Percentiles rank a stretch among this genome's conserved stretches.
phyloP scores from a whole-genome alignment of 1,140 invertebrate genomes.

The Anastrepha obliqua region DNA sequence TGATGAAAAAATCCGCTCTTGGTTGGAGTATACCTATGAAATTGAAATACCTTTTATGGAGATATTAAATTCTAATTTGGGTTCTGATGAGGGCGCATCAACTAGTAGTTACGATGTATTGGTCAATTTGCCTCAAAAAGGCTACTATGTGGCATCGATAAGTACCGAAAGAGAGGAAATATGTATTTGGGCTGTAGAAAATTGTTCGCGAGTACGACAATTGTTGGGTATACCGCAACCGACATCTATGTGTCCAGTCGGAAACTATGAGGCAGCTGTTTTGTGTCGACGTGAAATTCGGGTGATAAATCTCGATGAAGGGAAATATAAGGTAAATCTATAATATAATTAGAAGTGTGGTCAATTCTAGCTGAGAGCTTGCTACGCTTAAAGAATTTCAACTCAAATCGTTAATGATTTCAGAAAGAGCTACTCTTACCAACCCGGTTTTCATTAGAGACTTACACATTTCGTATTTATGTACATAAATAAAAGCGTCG shows the following conservation, averaged over 20 bases:
- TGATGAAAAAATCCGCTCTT: conserved; percentile 67
- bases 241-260: conserved; percentile 81
- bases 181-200: conserved; percentile 85
- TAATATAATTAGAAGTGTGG: neutral
- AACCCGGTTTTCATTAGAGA: too few species aligned
- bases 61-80: conserved; percentile 66
- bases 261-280: conserved; percentile 84
- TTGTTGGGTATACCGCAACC: conserved; percentile 83
- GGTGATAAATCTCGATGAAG: conserved; percentile 86
- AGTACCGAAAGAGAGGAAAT: conserved; percentile 85
- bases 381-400: too few species aligned
- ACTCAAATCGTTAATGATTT: too few species aligned
- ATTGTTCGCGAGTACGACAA: conserved; percentile 80
- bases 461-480: too few species aligned
- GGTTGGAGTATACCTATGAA: conserved; percentile 69
- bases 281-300: conserved; percentile 87
- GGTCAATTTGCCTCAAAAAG: conserved; percentile 68
- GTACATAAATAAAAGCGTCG: too few species aligned
- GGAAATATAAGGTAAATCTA: conserved; percentile 74
- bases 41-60: conserved; percentile 70
- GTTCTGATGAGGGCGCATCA: conserved; percentile 56
- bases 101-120: conserved; percentile 65
- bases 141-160: conserved; percentile 82
- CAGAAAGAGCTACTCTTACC: too few species aligned
- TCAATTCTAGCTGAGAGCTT: too few species aligned